Evolutionary conservation across 1,140 invertebrate genomes (phyloP), one percentile per base, ranked within the genome.

Genomic region (Heliconius melpomene): DNA sequence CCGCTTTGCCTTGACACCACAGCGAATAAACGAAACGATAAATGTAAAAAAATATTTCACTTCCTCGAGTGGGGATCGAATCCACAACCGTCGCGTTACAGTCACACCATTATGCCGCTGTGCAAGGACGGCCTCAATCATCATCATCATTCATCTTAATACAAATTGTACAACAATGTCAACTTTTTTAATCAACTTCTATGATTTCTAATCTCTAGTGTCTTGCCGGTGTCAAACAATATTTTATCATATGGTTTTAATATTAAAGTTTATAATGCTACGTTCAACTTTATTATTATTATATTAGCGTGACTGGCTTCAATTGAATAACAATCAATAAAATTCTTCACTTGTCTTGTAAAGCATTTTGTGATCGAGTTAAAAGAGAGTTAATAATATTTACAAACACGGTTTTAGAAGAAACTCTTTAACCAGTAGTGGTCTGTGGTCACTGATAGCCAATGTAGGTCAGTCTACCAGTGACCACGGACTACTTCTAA

Each of bases 271-370:
- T 7, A 66, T 23, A 60, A 60, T 29, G 23, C 8, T 18, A 66
- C 26, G 26, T 5, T 66, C 13, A 66, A 66, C 9, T 66, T 66
- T 66, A 1, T 26, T 66, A 23, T 76, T 70, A 40, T 76, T 66
- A 46, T 40, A 76, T 36, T 66, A 66, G 57, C 74, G 74, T 76
- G 74, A 66, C 74, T 76, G 54, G 36, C 16, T 76, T 76, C 74
- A 76, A 76, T 76, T 38, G 36, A 76, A 76, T 66, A 76, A 76
- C 74, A 76, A 76, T 66, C 74, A 76, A 76, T 76, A 76, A 26
- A 66, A 18, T 76, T 76, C 74, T 76, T 76, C 57, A 66, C 60
- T 66, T 66, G 23, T 66, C 60, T 66, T 66, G 23, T 66, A 29
- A 18, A 7, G 60, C 60, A 66, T 29, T 66, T 11, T 66, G 60